phyloP scores from a whole-genome alignment of 2,888 invertebrate genomes.

The Spilarctia lutea region DNA sequence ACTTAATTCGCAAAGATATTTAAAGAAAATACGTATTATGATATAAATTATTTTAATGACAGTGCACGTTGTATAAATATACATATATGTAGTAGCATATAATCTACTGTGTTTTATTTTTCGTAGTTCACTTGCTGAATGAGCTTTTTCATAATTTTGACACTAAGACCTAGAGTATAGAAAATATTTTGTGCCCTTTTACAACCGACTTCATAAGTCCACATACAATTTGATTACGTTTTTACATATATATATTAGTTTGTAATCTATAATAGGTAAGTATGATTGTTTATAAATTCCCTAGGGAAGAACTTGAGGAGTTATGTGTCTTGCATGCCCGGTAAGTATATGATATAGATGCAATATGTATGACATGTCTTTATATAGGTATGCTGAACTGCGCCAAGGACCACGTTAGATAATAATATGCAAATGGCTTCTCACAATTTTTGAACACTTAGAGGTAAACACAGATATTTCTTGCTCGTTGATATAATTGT shows the following conservation, averaged over 20 bases:
- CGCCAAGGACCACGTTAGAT: not conserved
- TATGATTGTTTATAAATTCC: not conserved
- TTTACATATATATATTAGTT: not conserved
- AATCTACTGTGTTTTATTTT: too few relatives aligned
- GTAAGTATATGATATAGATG: slow-evolving; percentile 31
- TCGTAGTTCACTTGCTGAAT: not conserved
- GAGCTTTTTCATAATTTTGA: not conserved
- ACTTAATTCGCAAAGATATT: not conserved
- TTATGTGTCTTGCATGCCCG: not conserved
- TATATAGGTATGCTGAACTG: slow-evolving; percentile 7
- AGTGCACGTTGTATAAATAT: not conserved
- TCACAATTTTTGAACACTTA: not conserved
- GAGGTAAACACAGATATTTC: not conserved
- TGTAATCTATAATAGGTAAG: not conserved
- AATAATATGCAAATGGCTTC: slow-evolving; percentile 2
- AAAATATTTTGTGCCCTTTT: not conserved
- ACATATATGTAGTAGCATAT: not conserved
- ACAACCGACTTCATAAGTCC: not conserved
- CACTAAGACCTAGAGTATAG: not conserved
- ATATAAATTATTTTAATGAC: not conserved
- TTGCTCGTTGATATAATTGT: not conserved
- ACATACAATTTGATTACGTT: not conserved
- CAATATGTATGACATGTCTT: slow-evolving; percentile 20
- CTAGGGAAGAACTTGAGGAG: slow-evolving; percentile 1
- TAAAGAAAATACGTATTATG: not conserved